phyloP scores from a whole-genome alignment of 2,797 vertebrate genomes.

The Dendrocincla tyrannina region DNA sequence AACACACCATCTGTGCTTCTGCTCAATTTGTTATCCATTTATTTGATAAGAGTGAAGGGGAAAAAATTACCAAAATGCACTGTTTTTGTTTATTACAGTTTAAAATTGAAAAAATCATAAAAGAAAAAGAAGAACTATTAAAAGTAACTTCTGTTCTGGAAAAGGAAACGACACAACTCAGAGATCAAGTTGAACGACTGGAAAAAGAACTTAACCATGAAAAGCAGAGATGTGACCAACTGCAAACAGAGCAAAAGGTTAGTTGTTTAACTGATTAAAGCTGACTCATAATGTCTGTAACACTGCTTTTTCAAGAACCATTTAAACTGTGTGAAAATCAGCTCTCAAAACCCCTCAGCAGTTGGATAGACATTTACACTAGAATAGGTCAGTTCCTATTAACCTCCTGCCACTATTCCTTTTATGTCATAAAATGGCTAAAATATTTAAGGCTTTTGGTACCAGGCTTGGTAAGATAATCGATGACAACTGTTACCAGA shows the following conservation, averaged over 20 bases:
- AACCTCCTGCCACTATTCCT: constrained; percentile 59
- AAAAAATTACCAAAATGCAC: not conserved
- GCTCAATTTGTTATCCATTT: not conserved
- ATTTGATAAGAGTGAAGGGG: not conserved
- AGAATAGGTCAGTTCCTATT: constrained; percentile 63
- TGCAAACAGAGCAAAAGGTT: constrained; percentile 90
- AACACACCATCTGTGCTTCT: not conserved
- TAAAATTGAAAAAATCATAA: constrained; percentile 92
- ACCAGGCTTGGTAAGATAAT: constrained; percentile 57
- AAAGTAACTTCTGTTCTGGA: constrained; percentile 85
- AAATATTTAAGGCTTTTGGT: constrained; percentile 69
- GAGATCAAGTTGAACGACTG: constrained; percentile 83
- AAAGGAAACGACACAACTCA: constrained; percentile 87
- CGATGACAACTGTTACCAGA: constrained; percentile 62
- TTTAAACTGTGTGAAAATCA: constrained; percentile 54
- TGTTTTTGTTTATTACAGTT: constrained; percentile 76
- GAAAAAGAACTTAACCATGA: constrained; percentile 86
- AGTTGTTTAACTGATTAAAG: constrained; percentile 57
- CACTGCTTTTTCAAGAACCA: constrained; percentile 30
- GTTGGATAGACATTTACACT: constrained; percentile 55
- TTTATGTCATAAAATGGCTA: constrained; percentile 69
- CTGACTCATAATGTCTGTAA: not conserved
- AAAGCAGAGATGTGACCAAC: constrained; percentile 81
- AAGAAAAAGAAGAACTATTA: constrained; percentile 92
- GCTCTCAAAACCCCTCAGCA: constrained; percentile 40